Evolutionary conservation across 1,140 invertebrate genomes (phyloP).

Genomic region (Drosophila parvula): DNA sequence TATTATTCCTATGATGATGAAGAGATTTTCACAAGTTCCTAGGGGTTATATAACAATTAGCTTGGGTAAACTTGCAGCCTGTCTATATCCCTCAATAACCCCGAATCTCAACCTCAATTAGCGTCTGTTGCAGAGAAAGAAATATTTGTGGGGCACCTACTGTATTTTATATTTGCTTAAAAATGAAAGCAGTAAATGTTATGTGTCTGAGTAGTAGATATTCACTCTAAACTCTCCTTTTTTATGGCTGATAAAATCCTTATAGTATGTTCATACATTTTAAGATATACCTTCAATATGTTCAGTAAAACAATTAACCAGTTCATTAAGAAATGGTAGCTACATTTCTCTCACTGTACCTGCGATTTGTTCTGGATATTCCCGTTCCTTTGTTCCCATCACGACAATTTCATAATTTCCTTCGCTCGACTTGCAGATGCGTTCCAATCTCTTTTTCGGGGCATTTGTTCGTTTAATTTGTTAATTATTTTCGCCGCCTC

Average conservation of each 20-base stretch:
- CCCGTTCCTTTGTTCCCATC: constrained; percentile 38
- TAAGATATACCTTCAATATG: no score
- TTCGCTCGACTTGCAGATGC: constrained; percentile 61
- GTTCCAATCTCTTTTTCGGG: constrained; percentile 51
- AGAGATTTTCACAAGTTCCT: constrained; percentile 75
- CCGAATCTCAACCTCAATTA: constrained; percentile 70
- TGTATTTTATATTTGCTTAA: background rate
- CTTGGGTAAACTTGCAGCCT: constrained; percentile 61
- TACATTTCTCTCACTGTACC: background rate
- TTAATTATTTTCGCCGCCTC: constrained; percentile 64
- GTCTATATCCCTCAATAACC: constrained; percentile 6
- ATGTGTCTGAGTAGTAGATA: no score
- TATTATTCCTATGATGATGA: constrained; percentile 37
- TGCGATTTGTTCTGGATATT: constrained; percentile 3
- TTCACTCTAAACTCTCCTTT: no score
- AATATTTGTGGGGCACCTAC: background rate
- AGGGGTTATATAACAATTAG: constrained; percentile 68
- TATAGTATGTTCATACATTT: no score
- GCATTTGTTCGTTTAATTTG: constrained; percentile 74
- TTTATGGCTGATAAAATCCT: no score
- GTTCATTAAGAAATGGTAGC: no score
- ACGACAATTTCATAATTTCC: constrained; percentile 49
- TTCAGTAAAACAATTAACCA: no score
- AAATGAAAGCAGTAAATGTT: no score
- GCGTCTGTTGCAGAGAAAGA: constrained; percentile 40